phyloP scores from a whole-genome alignment of 2,113 vertebrate genomes.

The Psophia crepitans region DNA sequence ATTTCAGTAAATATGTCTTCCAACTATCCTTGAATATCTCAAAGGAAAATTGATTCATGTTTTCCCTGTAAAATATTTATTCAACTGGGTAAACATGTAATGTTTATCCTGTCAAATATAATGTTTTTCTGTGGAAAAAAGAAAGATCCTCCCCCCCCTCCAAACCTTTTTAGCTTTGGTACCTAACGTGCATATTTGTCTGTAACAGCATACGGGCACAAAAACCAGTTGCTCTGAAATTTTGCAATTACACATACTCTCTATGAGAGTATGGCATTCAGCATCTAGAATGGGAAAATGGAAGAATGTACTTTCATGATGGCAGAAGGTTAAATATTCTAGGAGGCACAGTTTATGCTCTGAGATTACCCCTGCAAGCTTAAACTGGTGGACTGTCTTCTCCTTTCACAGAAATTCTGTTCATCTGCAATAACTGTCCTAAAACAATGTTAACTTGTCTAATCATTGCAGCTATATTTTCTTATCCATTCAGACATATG shows the following conservation, averaged over 20 bases:
- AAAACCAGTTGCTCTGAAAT: background rate
- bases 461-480: background rate
- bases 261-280: background rate
- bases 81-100: background rate
- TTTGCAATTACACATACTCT: background rate
- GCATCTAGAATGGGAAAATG: background rate
- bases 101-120: background rate
- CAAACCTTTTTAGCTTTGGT: background rate
- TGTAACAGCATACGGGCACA: background rate
- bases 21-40: background rate
- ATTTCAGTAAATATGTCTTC: background rate
- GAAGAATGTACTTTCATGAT: background rate
- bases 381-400: background rate
- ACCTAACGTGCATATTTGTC: background rate
- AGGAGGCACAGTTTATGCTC: background rate
- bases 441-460: background rate
- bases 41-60: background rate
- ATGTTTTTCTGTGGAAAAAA: background rate
- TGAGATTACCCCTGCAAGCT: background rate
- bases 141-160: too few relatives aligned
- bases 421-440: background rate
- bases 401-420: background rate
- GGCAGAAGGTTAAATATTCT: background rate
- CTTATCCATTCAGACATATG: background rate
- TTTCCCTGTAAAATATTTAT: constrained; percentile 4